Evolutionary conservation across 2,888 invertebrate genomes (phyloP), one percentile per base, ranked within the genome.

Genomic region (Antheraea yamamai): DNA sequence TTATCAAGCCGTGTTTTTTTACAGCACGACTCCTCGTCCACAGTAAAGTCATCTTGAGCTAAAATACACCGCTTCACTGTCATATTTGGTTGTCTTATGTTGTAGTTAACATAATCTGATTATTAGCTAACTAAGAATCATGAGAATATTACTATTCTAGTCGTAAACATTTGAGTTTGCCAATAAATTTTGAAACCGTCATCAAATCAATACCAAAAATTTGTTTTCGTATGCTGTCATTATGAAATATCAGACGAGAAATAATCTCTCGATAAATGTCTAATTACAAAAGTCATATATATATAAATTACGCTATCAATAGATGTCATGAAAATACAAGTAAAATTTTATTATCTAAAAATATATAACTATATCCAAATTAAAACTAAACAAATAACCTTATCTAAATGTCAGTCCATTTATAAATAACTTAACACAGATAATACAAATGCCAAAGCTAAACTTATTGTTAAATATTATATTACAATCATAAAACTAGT

Each of bases 321-420:
- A 78, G 76, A 78, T 78, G 81, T 82, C 81, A 83, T 81, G 73
- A 81, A 81, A 83, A 81, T 79, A 83, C 82, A 26, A 58, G 30
- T 84, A 87, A 82, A 88, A 87, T 83, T 85, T 85, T 23, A 85
- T 87, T 73, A 77, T 89, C 88, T 87, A 89, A 89, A 89, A 87
- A 84, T 85, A 85, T 85, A 85, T 12, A 84, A 84, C 78, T 85
- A 87, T 76, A 75, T 83, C 84, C 87, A 89, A 90, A 85, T 84
- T 84, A 85, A 82, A 85, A 82, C 84, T 85, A 89, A 23, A 74
- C 77, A 83, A 84, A 84, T 82, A 83, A 87, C 81, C 85, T 86
- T 86, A 85, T 80, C 86, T 79, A 88, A 70, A 70, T 4, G 77
- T 89, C 89, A 90, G 89, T 91, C 87, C 82, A 81, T 82, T 77